A percentile compares a stretch with the other conserved stretches of the same genome.
These are phyloP conservation scores for Actinia tenebrosa DNA, from an alignment of 64 coral and sea anemone species.

Conservation along the genomic window DNA sequence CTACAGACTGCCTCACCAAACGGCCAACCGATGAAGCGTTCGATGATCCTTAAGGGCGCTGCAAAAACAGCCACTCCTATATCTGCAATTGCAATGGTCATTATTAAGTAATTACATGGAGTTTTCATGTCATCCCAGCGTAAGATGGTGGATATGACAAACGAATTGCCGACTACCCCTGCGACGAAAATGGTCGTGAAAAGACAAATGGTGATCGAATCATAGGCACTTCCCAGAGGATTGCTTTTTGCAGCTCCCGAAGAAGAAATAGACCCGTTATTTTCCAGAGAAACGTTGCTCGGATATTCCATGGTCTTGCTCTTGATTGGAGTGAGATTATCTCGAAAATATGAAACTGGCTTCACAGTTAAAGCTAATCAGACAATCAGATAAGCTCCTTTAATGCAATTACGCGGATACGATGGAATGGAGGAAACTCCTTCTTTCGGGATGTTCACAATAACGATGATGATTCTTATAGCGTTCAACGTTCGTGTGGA, in stretches of 20 bases:
- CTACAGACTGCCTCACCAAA: constrained; percentile 60
- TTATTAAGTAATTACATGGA: constrained; percentile 74
- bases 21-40: constrained; percentile 59
- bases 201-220: constrained; percentile 16
- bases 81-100: constrained; percentile 78
- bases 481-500: no score
- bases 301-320: not conserved
- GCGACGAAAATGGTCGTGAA: constrained; percentile 48
- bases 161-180: constrained; percentile 47
- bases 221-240: not conserved
- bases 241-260: not conserved
- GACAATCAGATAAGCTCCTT: no score
- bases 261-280: not conserved
- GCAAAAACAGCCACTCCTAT: constrained; percentile 56
- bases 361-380: not conserved
- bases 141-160: constrained; percentile 66
- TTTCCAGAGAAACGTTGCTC: not conserved
- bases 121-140: constrained; percentile 62
- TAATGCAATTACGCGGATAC: not conserved
- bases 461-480: no score
- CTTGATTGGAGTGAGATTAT: not conserved
- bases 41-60: constrained; percentile 47
- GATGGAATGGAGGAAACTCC: no score
- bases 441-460: no score
- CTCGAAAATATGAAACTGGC: not conserved